Evolutionary conservation across 2,113 vertebrate genomes (phyloP).

Genomic region (Todiramphus chloris): DNA sequence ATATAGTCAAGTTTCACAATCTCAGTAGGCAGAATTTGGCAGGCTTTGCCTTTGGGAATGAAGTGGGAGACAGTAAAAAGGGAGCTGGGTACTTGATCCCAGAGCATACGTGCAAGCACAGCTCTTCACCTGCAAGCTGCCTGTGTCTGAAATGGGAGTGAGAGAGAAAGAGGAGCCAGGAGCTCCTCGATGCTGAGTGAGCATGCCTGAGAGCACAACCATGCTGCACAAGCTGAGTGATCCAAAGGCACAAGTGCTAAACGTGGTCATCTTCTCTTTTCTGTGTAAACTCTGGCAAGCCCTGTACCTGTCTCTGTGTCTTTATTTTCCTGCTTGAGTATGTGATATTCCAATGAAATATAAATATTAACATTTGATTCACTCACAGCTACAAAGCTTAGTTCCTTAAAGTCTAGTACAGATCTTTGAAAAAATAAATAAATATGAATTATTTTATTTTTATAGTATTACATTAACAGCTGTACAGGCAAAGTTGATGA

Average conservation of each 20-base stretch:
- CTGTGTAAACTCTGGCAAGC: neutral
- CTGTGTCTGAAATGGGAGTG: neutral
- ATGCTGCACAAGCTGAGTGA: neutral
- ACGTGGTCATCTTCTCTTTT: neutral
- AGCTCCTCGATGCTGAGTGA: neutral
- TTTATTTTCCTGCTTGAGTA: conserved; percentile 40
- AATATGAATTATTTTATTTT: conserved; percentile 24
- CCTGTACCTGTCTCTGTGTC: neutral
- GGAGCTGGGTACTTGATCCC: neutral
- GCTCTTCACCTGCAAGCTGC: neutral
- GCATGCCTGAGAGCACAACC: fast-evolving
- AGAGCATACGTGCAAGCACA: fast-evolving
- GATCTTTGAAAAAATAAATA: conserved; percentile 30
- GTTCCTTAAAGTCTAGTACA: conserved; percentile 4
- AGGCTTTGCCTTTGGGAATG: neutral
- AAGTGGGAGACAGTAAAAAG: neutral
- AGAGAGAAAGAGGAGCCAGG: neutral
- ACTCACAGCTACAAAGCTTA: conserved; percentile 12
- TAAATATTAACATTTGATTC: conserved; percentile 47
- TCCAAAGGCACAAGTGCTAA: neutral
- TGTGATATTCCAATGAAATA: neutral
- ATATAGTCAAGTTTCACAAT: neutral
- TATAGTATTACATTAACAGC: neutral
- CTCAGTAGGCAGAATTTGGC: neutral
- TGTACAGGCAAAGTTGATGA: neutral